Conservation (phyloP, 2,113 vertebrate genomes). For the Poicephalus meyeri region DNA sequence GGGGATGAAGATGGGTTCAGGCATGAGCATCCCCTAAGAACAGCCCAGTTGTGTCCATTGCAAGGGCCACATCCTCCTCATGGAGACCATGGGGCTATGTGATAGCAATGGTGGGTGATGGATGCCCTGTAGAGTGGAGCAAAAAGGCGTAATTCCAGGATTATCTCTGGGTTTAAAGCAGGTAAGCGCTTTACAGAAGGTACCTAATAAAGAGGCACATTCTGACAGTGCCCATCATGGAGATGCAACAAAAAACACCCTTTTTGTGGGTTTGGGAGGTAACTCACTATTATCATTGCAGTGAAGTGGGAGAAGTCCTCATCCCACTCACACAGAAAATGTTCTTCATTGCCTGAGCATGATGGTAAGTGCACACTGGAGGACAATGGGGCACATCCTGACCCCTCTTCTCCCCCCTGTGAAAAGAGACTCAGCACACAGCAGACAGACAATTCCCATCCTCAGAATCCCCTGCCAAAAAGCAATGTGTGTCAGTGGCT, state of each 20-base stretch:
- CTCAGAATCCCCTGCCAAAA: not conserved
- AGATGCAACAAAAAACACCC: not conserved
- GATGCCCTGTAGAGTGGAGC: not conserved
- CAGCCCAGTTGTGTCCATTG: not conserved
- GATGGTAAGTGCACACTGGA: not conserved
- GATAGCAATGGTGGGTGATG: not conserved
- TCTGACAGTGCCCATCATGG: not conserved
- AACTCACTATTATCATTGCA: not conserved
- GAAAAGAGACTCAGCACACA: fast-evolving
- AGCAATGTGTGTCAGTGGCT: not conserved
- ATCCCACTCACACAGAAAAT: not conserved
- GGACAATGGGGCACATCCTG: not conserved
- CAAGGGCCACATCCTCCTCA: fast-evolving
- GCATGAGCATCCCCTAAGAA: not conserved
- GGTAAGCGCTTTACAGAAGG: not conserved
- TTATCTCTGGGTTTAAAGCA: not conserved
- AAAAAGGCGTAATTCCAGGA: not conserved
- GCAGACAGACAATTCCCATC: not conserved
- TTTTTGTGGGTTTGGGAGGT: not conserved
- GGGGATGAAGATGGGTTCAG: not conserved
- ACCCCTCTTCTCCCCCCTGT: not conserved
- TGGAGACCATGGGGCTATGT: not conserved
- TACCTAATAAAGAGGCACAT: not conserved
- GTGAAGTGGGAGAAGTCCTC: not conserved
- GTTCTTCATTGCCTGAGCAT: not conserved